Evolutionary conservation across 2,888 invertebrate genomes (phyloP), one percentile per base, ranked within the genome.

Genomic region (Drosophila tanythrix): DNA sequence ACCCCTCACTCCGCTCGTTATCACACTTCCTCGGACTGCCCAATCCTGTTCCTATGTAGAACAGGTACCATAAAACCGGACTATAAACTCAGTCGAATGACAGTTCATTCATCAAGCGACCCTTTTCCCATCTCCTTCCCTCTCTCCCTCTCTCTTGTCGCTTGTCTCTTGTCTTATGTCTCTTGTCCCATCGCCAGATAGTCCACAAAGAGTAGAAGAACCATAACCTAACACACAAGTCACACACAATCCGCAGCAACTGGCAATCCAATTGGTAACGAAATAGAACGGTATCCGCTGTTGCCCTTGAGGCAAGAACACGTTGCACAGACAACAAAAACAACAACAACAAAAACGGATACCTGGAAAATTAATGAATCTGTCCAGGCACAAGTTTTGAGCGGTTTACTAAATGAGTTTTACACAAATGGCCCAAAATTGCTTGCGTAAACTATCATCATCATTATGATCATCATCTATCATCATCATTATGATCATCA

Each of bases 81-180:
- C 51, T 56, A 61, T 66, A 65, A 65, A 57, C 62, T 15, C 53
- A 57, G 36, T 53, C 31, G 56, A 38, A 70, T 69, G 74, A 74
- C 74, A 74, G 63, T 74, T 74, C 74, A 74, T 74, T 74, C 77
- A 74, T 77, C 77, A 77, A 51, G 40, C 52, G 75, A 78, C 75
- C 74, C 67, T 62, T 77, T 75, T 38, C 35, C 31, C 7, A 25
- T 13, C 21, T 11, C 11, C 3, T 29, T 40, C 2, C 43, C 11
- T 6, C 38, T 33, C 5, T 18, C 51, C 40, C 10, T 46, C 55
- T 29, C 25, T 11, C 21, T 40, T 4, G n/a, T n/a, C 33, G 33
- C 33, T 33, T 33, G 10, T n/a, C 10, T 40, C 8, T 38, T 7
- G n/a, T 13, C 43, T 4, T 4, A 11, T 43, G 21, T 43, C 43